Evolutionary conservation across 2,888 invertebrate genomes (phyloP), one percentile per base, ranked within the genome.

Genomic region (Archips xylosteana): DNA sequence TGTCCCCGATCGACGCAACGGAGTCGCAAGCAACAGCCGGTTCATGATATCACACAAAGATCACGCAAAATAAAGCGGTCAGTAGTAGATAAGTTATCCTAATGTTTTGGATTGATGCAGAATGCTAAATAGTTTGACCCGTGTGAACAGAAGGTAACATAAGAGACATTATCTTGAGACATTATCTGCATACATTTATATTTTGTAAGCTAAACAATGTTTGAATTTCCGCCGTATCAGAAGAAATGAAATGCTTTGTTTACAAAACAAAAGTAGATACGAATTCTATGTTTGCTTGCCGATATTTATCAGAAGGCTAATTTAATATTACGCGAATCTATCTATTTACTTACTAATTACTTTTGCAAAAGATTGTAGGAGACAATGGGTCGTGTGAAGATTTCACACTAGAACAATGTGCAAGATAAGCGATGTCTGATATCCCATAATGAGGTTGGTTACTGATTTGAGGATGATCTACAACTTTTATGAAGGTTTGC

Each of bases 381-480:
- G 13, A 72, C 72, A 72, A 72, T 72, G 61, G 67, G 32, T 13
- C 23, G 12, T 63, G 72, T 45, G 72, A 72, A 72, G 62, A 45
- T 47, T 72, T 72, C 67, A 36, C 62, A 65, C 42, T 34, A 67
- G 39, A 67, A 72, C 72, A 72, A 72, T 63, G 67, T 67, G 42
- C 3, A n/a, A 68, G 72, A 72, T 72, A 68, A 39, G 57, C 57
- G 62, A 68, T 72, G 68, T 62, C 62, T 61, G 62, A 63, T 68
- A 72, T 49, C n/a, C n/a, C 54, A 5, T 57, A 73, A 73, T 73
- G 68, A 64, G 73, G 68, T 72, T 59, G 73, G 63, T 68, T 64
- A 57, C 59, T 57, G 15, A 49, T 71, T 71, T 57, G 62, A 57
- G 47, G 67, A 68, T 68, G 67, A 72, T 68, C 72, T 68, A 62